These are phyloP conservation scores for Scatophagus argus DNA, from an alignment of 2,113 vertebrate species.

Conservation along the genomic window DNA sequence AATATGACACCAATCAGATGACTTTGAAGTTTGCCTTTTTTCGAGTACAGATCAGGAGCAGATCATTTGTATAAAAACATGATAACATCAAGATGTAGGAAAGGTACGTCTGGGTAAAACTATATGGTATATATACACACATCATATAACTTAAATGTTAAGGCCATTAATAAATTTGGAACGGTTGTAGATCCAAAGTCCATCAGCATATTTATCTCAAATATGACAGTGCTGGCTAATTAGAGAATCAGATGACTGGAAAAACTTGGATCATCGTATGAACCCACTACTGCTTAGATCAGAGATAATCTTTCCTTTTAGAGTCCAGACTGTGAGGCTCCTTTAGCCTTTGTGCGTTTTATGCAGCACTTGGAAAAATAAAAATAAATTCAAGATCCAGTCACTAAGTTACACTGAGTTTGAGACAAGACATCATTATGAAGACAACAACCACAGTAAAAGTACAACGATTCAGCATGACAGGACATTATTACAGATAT, in stretches of 20 bases:
- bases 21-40: conserved; percentile 8
- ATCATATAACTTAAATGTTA: conserved; percentile 13
- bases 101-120: conserved; percentile 5
- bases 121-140: conserved; percentile 14
- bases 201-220: conserved; percentile 1
- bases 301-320: neutral
- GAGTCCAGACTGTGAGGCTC: conserved; percentile 3
- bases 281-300: neutral
- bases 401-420: conserved; percentile 12
- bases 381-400: conserved; percentile 22
- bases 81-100: conserved; percentile 3
- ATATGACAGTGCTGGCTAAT: neutral
- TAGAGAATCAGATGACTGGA: neutral
- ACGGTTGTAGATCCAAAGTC: neutral
- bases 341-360: conserved; percentile 53
- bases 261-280: neutral
- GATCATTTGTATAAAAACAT: conserved; percentile 29
- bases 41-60: conserved; percentile 35
- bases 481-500: conserved; percentile 1
- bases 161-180: conserved; percentile 13
- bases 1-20: conserved; percentile 13
- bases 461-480: conserved; percentile 17
- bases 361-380: neutral
- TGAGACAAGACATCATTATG: conserved; percentile 31
- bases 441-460: conserved; percentile 17